Evolutionary conservation across 2,113 vertebrate genomes (phyloP).

Genomic region (Scytalopus superciliaris): DNA sequence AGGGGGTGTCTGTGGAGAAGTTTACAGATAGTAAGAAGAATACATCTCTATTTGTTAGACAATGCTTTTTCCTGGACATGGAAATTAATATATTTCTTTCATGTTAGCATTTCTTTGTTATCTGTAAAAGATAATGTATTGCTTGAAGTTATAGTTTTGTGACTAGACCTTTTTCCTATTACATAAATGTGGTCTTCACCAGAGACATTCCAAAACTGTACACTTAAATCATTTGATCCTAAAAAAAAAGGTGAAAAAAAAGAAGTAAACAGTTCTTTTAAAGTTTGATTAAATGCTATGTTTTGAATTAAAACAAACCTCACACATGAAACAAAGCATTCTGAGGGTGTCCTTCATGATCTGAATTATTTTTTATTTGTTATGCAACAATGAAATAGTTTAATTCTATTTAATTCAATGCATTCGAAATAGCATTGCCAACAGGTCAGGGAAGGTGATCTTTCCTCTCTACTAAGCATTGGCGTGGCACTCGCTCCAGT

Average conservation of each 20-base stretch:
- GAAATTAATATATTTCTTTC: not conserved
- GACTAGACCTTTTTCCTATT: not conserved
- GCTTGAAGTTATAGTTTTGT: not conserved
- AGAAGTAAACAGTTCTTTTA: not conserved
- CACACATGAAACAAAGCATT: not conserved
- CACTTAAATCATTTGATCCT: not conserved
- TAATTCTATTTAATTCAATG: no score
- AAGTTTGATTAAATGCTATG: not conserved
- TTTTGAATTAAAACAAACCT: not conserved
- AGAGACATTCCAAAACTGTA: not conserved
- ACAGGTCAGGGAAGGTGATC: fast-evolving
- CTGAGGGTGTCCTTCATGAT: not conserved
- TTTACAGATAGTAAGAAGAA: not conserved
- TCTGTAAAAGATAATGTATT: not conserved
- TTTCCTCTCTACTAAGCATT: not conserved
- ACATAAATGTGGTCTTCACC: not conserved
- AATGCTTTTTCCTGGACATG: not conserved
- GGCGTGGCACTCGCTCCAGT: not conserved
- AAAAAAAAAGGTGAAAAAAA: not conserved
- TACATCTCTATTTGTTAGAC: not conserved
- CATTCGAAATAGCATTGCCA: not conserved
- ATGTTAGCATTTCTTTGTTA: not conserved
- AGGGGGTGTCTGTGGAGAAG: no score
- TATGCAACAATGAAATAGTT: not conserved
- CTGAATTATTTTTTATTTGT: not conserved